Evolutionary conservation across 2,888 invertebrate genomes (phyloP).

Genomic region (Xestia xanthographa): DNA sequence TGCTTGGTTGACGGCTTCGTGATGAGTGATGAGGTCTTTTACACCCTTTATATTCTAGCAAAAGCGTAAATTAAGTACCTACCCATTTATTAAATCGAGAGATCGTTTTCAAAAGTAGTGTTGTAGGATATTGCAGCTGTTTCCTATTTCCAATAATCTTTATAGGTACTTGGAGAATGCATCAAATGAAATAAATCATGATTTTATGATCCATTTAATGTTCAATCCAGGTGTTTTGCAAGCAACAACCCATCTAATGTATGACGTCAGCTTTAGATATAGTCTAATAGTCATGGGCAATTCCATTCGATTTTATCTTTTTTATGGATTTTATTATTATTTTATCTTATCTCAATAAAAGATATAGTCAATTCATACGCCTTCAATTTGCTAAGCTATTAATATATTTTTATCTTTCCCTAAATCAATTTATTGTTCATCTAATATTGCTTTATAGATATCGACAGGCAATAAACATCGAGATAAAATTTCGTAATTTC

Average conservation of each 20-base stretch:
- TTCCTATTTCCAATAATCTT: no score
- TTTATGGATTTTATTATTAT: not conserved
- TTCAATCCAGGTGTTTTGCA: slow-evolving; percentile 1
- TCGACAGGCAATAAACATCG: not conserved
- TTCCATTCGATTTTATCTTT: slow-evolving; percentile 13
- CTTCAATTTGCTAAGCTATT: not conserved
- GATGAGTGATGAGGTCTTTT: no score
- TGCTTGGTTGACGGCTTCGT: no score
- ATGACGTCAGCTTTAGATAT: slow-evolving; percentile 17
- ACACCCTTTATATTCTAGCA: not conserved
- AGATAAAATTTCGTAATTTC: slow-evolving; percentile 1
- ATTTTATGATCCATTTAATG: slow-evolving; percentile 15
- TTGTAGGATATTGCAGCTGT: not conserved
- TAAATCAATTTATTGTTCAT: slow-evolving; percentile 27
- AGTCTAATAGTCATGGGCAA: not conserved
- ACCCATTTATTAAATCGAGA: not conserved
- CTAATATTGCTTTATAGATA: not conserved
- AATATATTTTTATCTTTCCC: slow-evolving; percentile 4
- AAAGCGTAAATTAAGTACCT: not conserved
- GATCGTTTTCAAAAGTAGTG: not conserved
- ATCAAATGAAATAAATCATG: slow-evolving; percentile 11
- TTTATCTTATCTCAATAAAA: slow-evolving; percentile 28
- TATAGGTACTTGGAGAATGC: not conserved
- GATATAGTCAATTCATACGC: slow-evolving; percentile 2
- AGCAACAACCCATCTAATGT: not conserved